Conservation (phyloP, 2,113 vertebrate genomes). For the Hiodon tergisus region DNA sequence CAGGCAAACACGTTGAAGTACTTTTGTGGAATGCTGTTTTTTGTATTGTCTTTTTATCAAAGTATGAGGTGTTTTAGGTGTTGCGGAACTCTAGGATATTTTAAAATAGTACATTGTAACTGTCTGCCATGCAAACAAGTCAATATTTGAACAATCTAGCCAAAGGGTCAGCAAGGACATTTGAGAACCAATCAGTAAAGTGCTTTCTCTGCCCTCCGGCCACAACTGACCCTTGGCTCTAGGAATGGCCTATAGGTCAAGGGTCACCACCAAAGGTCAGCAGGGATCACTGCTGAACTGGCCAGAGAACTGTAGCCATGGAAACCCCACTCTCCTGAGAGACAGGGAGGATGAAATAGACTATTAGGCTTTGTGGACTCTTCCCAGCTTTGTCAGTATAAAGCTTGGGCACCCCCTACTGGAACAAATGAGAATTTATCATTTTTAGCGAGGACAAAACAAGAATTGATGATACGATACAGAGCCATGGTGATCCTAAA, state of each 20-base stretch:
- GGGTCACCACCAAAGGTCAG: constrained; percentile 58
- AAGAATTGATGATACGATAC: too few species aligned
- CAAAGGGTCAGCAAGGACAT: constrained; percentile 56
- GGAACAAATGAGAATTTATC: constrained; percentile 15
- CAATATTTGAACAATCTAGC: constrained; percentile 63
- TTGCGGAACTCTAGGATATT: background rate
- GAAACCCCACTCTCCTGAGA: constrained; percentile 48
- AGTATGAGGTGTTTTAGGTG: background rate
- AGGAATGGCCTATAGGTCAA: constrained; percentile 56
- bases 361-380: too few species aligned
- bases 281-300: constrained; percentile 48
- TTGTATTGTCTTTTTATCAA: background rate
- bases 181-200: constrained; percentile 67
- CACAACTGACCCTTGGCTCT: constrained; percentile 51
- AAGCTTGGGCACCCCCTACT: background rate
- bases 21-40: background rate
- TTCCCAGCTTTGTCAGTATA: too few species aligned
- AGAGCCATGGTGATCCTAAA: too few species aligned
- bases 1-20: background rate
- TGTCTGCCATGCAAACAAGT: constrained; percentile 42
- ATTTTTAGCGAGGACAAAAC: too few species aligned
- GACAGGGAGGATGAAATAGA: constrained; percentile 32
- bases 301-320: constrained; percentile 54
- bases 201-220: constrained; percentile 56
- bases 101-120: background rate